phyloP scores from a whole-genome alignment of 2,797 vertebrate species.

The Babyrousa celebensis region DNA sequence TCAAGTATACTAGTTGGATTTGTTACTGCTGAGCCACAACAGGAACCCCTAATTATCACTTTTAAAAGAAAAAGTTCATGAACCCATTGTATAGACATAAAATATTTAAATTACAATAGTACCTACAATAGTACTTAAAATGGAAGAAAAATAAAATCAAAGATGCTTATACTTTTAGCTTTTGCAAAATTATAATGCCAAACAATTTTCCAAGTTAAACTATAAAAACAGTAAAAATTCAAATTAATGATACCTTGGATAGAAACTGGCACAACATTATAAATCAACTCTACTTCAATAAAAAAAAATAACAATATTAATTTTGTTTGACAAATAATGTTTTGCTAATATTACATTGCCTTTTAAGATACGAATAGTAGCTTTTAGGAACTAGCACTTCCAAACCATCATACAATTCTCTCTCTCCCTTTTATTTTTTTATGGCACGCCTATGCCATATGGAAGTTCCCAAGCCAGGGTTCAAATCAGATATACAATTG shows the following conservation, averaged over 20 bases:
- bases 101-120: constrained; percentile 6
- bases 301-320: not conserved
- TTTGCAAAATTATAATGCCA: constrained; percentile 4
- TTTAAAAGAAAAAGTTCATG: not conserved
- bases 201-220: not conserved
- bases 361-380: not conserved
- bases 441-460: too few relatives aligned
- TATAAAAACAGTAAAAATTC: constrained; percentile 51
- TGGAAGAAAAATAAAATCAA: not conserved
- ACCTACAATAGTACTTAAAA: constrained; percentile 9
- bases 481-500: too few relatives aligned
- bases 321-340: constrained; percentile 58
- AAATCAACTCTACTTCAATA: too few relatives aligned
- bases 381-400: not conserved
- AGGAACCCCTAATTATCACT: not conserved
- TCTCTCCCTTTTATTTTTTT: too few relatives aligned
- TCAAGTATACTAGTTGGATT: too few relatives aligned
- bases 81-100: not conserved
- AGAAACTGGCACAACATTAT: too few relatives aligned
- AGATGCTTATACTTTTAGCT: not conserved
- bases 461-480: too few relatives aligned
- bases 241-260: not conserved
- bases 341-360: constrained; percentile 44
- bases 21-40: too few relatives aligned
- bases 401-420: not conserved